phyloP scores from a whole-genome alignment of 2,113 vertebrate genomes.

The Lucifuga dentata region DNA sequence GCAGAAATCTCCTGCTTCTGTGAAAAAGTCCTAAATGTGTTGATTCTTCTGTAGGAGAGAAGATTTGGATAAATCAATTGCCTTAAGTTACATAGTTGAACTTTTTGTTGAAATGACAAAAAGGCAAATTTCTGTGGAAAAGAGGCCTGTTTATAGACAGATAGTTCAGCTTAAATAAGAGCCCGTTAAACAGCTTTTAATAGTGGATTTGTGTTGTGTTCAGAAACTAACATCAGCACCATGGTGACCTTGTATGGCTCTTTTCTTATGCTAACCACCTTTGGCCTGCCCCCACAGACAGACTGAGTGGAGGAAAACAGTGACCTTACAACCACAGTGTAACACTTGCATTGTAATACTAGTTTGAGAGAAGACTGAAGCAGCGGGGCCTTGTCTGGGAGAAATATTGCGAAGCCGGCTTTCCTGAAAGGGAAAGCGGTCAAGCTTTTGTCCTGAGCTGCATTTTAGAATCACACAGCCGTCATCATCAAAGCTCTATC shows the following conservation, averaged over 20 bases:
- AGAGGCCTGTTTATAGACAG: background rate
- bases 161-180: background rate
- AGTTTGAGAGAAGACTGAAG: slow-evolving; percentile 7
- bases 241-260: slow-evolving; percentile 3
- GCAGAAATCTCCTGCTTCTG: no score
- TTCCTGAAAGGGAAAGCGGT: slow-evolving; percentile 1
- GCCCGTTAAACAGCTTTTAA: background rate
- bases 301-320: slow-evolving; percentile 10
- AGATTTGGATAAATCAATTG: no score
- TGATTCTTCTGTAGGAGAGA: no score
- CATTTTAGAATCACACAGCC: slow-evolving; percentile 23
- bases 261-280: slow-evolving; percentile 39
- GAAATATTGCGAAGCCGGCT: slow-evolving; percentile 30
- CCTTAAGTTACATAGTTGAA: no score
- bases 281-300: background rate
- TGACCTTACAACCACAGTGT: slow-evolving; percentile 19
- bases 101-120: no score
- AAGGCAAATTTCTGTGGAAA: background rate
- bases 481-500: slow-evolving; percentile 29
- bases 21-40: no score
- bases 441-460: slow-evolving; percentile 27
- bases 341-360: background rate
- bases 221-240: background rate
- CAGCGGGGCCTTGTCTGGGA: slow-evolving; percentile 18
- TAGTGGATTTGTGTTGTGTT: background rate